Evolutionary conservation across 2,113 vertebrate species (phyloP), one percentile per base, ranked within the genome.

Genomic region (Limanda limanda): DNA sequence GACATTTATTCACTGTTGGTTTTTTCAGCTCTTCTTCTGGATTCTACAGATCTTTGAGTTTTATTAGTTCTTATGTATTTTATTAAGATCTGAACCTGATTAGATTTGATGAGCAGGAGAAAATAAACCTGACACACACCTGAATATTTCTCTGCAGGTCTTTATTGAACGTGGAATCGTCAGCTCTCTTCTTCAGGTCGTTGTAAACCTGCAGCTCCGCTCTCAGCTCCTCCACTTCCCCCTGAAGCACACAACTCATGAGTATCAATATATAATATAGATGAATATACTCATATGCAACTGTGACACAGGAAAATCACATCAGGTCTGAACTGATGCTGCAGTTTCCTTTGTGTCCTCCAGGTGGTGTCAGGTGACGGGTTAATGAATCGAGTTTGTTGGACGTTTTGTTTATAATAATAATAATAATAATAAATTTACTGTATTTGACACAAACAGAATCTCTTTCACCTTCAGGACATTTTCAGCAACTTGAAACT

Each of bases 61-160:
- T 12, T 45, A 13, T 15, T 17, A 5, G 4, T 18, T 18, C 5
- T 31, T 7, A 7, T 31, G 31, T 31, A 5, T 31, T 31, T 31
- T 6, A 31, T 31, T 48, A 0, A n/a, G n/a, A 52, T 5, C 4
- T 20, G 51, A 52, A n/a, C 2, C 51, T 9, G 51, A n/a, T 47
- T 15, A 14, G 14, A 15, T 47, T 47, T 40, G 37, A 40, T 12
- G 8, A 31, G 31, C 31, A 31, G 31, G 31, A 42, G 40, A 13
- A 13, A 42, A 42, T 13, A 11, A 42, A 12, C 11, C 40, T 3
- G 10, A 42, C 31, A 59, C 76, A 1, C 18, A 91, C 85, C 88
- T 81, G 91, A 4, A 96, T 94, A 37, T 97, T 96, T 23, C 96
- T 95, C 84, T 94, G 95, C 68, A 97, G 96, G 89, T 97, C 94